Percentiles rank a stretch among this genome's conserved stretches.
Evolutionary conservation across 2,888 invertebrate genomes (phyloP).

Genomic region (Campaea margaritaria): DNA sequence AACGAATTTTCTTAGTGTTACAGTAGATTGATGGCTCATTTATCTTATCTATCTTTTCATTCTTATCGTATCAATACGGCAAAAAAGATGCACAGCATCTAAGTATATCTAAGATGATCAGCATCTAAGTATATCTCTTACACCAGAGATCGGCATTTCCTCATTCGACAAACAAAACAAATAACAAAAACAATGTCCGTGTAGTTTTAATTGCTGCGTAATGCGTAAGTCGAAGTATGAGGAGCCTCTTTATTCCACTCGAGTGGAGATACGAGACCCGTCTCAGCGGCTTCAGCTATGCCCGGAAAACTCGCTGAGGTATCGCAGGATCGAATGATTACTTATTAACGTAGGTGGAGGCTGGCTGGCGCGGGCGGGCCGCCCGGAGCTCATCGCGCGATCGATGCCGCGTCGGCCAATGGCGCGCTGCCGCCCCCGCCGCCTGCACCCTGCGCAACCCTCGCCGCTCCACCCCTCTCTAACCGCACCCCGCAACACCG

Average conservation of each 20-base stretch:
- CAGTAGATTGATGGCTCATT: too few relatives aligned
- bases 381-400: constrained; percentile 78
- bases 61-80: too few relatives aligned
- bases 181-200: too few relatives aligned
- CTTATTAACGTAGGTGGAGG: constrained; percentile 86
- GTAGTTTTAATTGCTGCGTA: constrained; percentile 22
- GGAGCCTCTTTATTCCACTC: constrained; percentile 79
- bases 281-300: constrained; percentile 78
- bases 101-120: too few relatives aligned
- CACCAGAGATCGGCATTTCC: too few relatives aligned
- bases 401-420: constrained; percentile 84
- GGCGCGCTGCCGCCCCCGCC: constrained; percentile 78
- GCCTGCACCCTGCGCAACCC: constrained; percentile 76
- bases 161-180: too few relatives aligned
- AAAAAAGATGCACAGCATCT: too few relatives aligned
- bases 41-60: too few relatives aligned
- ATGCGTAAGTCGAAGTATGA: constrained; percentile 77
- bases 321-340: constrained; percentile 84
- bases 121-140: too few relatives aligned
- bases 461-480: constrained; percentile 65
- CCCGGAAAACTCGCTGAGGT: constrained; percentile 83
- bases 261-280: constrained; percentile 78
- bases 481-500: constrained; percentile 76
- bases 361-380: constrained; percentile 82
- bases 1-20: too few relatives aligned